Conservation (phyloP, 23 tunicate genomes). For the Phallusia fumigata region DNA sequence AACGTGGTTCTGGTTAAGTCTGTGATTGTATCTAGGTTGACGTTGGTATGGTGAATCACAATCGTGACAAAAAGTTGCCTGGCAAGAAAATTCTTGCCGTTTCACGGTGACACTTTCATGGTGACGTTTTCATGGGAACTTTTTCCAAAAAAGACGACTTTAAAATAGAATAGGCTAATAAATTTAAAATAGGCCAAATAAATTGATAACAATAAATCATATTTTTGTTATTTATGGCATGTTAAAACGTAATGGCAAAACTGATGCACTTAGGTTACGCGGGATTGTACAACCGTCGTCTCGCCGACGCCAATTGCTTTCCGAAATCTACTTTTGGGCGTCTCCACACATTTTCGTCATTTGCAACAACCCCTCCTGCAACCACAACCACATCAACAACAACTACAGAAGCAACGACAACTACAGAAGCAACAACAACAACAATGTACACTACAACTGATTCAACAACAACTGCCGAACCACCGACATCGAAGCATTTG, state of each 20-base stretch:
- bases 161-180: too few relatives aligned
- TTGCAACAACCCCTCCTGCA: neutral
- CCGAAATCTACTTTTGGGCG: neutral
- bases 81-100: neutral
- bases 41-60: too few relatives aligned
- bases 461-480: slow-evolving; percentile 3
- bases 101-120: too few relatives aligned
- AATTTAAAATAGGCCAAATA: too few relatives aligned
- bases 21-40: too few relatives aligned
- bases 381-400: slow-evolving; percentile 16
- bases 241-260: neutral
- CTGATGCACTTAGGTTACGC: slow-evolving; percentile 27
- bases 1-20: too few relatives aligned
- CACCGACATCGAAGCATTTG: neutral
- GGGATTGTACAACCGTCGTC: slow-evolving; percentile 36
- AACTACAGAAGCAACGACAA: slow-evolving; percentile 1
- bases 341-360: neutral
- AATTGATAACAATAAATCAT: too few relatives aligned
- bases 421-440: slow-evolving; percentile 1
- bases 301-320: slow-evolving; percentile 39
- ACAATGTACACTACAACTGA: slow-evolving; percentile 8
- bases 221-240: neutral
- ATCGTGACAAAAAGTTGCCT: neutral
- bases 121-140: too few relatives aligned
- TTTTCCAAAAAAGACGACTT: too few relatives aligned